Evolutionary conservation across 2,113 vertebrate species (phyloP).

Genomic region (Theristicus caerulescens): DNA sequence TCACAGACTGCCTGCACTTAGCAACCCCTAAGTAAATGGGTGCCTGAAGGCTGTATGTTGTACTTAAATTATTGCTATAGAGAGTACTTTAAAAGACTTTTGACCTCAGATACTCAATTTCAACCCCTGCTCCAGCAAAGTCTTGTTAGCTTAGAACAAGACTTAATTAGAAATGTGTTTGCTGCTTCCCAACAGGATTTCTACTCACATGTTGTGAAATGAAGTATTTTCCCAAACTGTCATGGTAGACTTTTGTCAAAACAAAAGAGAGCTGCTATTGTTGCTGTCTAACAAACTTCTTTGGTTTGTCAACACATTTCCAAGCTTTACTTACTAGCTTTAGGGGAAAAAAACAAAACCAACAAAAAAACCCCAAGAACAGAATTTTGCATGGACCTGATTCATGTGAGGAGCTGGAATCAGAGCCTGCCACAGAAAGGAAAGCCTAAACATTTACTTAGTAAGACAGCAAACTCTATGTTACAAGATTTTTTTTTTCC

Average conservation of each 20-base stretch:
- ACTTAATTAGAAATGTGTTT: background rate
- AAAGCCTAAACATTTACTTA: background rate
- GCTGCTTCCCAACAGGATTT: background rate
- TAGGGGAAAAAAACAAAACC: background rate
- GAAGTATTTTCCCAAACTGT: background rate
- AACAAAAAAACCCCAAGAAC: background rate
- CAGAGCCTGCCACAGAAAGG: background rate
- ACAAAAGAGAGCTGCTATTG: background rate
- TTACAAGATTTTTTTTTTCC: background rate
- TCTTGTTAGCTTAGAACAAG: background rate
- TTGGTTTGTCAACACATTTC: background rate
- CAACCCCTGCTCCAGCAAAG: background rate
- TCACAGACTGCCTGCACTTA: background rate
- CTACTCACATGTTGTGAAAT: background rate
- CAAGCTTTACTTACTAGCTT: background rate
- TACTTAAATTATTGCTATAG: conserved; percentile 6
- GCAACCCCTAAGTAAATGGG: background rate
- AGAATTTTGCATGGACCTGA: background rate
- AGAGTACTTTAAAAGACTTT: conserved; percentile 8
- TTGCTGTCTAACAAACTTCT: background rate
- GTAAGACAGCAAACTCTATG: background rate
- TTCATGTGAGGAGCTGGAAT: background rate
- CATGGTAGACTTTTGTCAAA: background rate
- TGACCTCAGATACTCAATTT: background rate
- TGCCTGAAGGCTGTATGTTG: background rate